Evolutionary conservation across 2,113 vertebrate species (phyloP), one percentile per base, ranked within the genome.

Genomic region (Sitta europaea): DNA sequence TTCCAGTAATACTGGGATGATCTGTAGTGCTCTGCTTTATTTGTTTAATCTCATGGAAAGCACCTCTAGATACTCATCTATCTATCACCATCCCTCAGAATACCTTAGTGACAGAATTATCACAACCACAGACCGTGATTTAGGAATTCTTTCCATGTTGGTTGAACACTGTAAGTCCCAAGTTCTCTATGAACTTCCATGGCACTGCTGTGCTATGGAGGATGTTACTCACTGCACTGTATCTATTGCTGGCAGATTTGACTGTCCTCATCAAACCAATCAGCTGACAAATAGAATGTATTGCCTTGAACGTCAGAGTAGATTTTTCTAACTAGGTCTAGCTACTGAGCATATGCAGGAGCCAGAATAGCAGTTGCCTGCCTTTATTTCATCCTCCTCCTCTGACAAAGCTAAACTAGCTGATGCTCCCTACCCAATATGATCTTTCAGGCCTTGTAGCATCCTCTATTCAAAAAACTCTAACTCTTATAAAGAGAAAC

Each of bases 261-360:
- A 90, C 68, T 83, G 74, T 75, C 57, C 57, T 94, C 50, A 61
- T 75, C 78, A 83, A 95, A 85, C 50, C 6, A 3, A 87, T 84
- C 94, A 94, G 65, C 68, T 95, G 92, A 89, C 90, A 93, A 93
- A 91, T 91, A 90, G 51, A 87, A 83, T 87, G 53, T 91, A 93
- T 93, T 95, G 85, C 90, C 78, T 94, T 66, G 71, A 97, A 94
- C 9, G 42, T 96, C 95, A 96, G 81, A 88, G 92, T 79, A 79
- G 86, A 87, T 95, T 94, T 97, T 96, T 95, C 93, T 96, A 97
- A 95, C 83, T 96, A 95, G 91, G 91, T 97, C 96, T 96, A 96
- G 57, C 89, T 95, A 72, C 88, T 84, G 91, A 97, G 92, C 95
- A 97, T 97, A 95, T 95, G 95, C 48, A 57, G 65, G 95, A 96